Percentiles rank a stretch among this genome's conserved stretches.
phyloP scores from a whole-genome alignment of 2,888 invertebrate species.

The Sphaerophoria taeniata region DNA sequence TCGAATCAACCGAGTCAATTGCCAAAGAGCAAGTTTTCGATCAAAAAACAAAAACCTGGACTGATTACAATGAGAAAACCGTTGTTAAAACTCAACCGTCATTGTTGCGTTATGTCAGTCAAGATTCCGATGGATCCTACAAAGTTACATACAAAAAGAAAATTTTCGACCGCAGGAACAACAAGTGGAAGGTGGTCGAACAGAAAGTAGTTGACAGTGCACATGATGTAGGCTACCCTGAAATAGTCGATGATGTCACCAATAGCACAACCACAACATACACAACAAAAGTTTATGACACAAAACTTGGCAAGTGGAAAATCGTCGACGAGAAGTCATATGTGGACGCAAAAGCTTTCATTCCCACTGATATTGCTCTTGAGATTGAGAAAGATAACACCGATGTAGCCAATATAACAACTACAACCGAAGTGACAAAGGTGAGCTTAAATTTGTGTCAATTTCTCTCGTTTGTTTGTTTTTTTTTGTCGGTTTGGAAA shows the following conservation, averaged over 20 bases:
- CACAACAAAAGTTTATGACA: constrained; percentile 82
- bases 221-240: constrained; percentile 80
- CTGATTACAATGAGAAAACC: constrained; percentile 79
- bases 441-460: constrained; percentile 76
- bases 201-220: constrained; percentile 84
- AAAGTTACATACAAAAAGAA: constrained; percentile 83
- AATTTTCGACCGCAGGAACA: constrained; percentile 81
- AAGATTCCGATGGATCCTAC: constrained; percentile 81
- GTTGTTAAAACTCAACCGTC: constrained; percentile 79
- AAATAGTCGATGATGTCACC: constrained; percentile 83
- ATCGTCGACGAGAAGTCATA: constrained; percentile 83
- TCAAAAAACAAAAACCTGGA: constrained; percentile 82
- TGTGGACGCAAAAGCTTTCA: constrained; percentile 81
- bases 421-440: constrained; percentile 83
- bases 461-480: background rate
- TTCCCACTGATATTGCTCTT: constrained; percentile 82
- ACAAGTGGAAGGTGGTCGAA: constrained; percentile 83
- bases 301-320: constrained; percentile 82
- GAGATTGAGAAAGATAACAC: constrained; percentile 83
- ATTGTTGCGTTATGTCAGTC: constrained; percentile 82
- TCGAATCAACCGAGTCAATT: constrained; percentile 71
- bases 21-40: constrained; percentile 82
- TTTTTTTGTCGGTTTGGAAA: too few species aligned
- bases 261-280: constrained; percentile 83
- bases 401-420: constrained; percentile 83